Evolutionary conservation across 2,113 vertebrate species (phyloP).

Genomic region (Egretta garzetta): DNA sequence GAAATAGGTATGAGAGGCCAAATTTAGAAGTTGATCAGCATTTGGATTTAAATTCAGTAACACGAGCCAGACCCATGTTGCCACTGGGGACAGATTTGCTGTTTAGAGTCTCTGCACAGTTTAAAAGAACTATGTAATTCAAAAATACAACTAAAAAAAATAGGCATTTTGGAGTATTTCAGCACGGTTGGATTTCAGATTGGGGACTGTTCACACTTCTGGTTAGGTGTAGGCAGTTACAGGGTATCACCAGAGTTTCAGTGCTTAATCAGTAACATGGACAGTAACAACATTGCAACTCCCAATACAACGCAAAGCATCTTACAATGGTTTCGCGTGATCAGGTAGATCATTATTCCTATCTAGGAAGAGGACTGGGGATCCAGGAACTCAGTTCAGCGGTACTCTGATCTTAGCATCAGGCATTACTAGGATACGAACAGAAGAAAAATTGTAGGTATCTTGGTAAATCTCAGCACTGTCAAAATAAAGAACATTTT

Average conservation of each 20-base stretch:
- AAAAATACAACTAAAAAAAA: not conserved
- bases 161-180: fast-evolving
- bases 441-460: not conserved
- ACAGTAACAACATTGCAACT: not conserved
- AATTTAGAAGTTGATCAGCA: not conserved
- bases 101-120: not conserved
- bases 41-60: not conserved
- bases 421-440: not conserved
- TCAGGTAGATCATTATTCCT: not conserved
- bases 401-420: not conserved
- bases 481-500: not conserved
- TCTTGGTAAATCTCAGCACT: not conserved
- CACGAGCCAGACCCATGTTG: not conserved
- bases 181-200: not conserved
- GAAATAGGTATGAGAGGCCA: not conserved
- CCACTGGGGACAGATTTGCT: not conserved
- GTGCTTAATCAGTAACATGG: not conserved
- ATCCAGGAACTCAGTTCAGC: not conserved
- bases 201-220: not conserved
- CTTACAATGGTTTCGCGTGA: not conserved
- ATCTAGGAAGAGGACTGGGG: not conserved
- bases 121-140: not conserved
- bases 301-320: not conserved
- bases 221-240: not conserved
- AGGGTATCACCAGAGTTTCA: not conserved